Evolutionary conservation across 2,113 vertebrate genomes (phyloP).

Genomic region (Sebastes schlegelii): DNA sequence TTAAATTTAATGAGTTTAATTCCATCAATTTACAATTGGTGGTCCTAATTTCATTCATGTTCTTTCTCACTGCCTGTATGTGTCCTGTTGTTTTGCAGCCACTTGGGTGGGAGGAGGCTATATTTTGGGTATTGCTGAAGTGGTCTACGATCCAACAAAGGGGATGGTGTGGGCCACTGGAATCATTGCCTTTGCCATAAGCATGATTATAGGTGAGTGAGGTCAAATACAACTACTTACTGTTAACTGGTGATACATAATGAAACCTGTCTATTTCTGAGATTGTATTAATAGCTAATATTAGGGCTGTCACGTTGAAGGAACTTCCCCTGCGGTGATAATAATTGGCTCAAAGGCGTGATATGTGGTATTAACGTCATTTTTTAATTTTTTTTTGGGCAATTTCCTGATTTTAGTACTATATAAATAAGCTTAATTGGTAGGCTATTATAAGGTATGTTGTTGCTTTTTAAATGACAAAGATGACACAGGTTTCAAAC

Average conservation of each 20-base stretch:
- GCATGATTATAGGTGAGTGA: slow-evolving; percentile 45
- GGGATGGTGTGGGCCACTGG: slow-evolving; percentile 82
- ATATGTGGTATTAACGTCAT: too few relatives aligned
- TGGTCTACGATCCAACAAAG: slow-evolving; percentile 81
- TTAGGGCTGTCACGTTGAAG: neutral
- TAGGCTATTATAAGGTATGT: too few relatives aligned
- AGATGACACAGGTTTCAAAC: too few relatives aligned
- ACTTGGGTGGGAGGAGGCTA: slow-evolving; percentile 87
- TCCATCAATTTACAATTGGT: neutral
- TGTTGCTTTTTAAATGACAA: too few relatives aligned
- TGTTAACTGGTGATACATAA: neutral
- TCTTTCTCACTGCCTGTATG: neutral
- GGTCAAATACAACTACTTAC: neutral
- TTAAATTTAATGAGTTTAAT: neutral
- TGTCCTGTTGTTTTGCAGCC: slow-evolving; percentile 65
- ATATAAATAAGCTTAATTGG: too few relatives aligned
- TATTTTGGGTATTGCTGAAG: slow-evolving; percentile 83
- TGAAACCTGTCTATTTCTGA: neutral
- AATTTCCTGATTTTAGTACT: too few relatives aligned
- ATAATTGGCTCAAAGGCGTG: too few relatives aligned
- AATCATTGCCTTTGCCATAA: slow-evolving; percentile 40
- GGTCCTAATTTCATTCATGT: neutral
- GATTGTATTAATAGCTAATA: neutral
- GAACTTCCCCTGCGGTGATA: too few relatives aligned
- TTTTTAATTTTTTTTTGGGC: too few relatives aligned